Conservation (phyloP, 2,113 vertebrate species). For the Dipodomys ordii region DNA sequence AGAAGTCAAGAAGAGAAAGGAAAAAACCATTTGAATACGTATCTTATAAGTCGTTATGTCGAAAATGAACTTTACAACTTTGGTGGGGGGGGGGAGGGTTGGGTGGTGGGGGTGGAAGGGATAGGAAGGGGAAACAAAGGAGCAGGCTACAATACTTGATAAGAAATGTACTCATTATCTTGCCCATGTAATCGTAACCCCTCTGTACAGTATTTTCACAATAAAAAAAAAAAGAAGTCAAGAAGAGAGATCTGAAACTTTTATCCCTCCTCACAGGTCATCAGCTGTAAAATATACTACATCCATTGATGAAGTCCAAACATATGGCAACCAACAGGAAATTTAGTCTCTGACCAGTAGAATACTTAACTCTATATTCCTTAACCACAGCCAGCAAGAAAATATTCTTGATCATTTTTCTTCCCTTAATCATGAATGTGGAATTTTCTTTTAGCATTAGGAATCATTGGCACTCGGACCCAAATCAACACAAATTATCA, state of each 20-base stretch:
- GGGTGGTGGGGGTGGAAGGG: too few species aligned
- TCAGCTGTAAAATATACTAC: not conserved
- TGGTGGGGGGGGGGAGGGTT: too few species aligned
- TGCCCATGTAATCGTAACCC: too few species aligned
- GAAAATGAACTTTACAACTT: too few species aligned
- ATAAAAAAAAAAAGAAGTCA: not conserved
- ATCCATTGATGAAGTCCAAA: not conserved
- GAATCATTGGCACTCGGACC: not conserved
- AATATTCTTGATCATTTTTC: not conserved
- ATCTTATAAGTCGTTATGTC: too few species aligned
- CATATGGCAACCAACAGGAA: rapidly evolving
- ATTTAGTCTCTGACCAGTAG: not conserved
- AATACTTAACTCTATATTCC: not conserved
- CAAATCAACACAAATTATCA: conserved; percentile 8
- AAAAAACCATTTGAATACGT: too few species aligned
- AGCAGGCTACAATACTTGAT: too few species aligned
- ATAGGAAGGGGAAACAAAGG: too few species aligned
- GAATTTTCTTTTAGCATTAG: not conserved
- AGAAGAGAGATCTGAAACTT: not conserved
- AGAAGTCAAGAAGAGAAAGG: not conserved
- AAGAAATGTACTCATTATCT: too few species aligned
- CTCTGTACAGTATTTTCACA: too few species aligned
- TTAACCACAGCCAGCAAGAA: not conserved
- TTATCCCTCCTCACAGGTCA: not conserved
- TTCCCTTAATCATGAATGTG: not conserved